phyloP scores from a whole-genome alignment of 92 coral and sea anemone species.

The Porites divaricata region DNA sequence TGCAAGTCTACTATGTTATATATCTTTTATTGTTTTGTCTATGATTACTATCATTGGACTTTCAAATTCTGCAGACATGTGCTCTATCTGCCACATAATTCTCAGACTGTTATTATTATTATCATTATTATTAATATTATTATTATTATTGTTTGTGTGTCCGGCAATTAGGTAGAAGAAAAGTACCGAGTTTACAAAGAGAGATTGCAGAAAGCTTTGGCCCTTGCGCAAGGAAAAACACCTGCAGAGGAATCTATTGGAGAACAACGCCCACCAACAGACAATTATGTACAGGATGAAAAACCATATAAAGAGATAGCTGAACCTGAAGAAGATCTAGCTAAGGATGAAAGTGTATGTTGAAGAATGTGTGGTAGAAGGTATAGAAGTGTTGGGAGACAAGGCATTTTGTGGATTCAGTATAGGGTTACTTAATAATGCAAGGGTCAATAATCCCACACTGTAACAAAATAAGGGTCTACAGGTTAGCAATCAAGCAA shows the following conservation, averaged over 20 bases:
- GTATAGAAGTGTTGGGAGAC: background rate
- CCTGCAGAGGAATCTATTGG: background rate
- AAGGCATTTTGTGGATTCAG: too few species aligned
- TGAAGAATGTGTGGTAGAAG: background rate
- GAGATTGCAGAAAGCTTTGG: slow-evolving; percentile 78
- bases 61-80: too few species aligned
- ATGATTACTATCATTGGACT: too few species aligned
- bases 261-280: slow-evolving; percentile 12
- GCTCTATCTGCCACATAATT: too few species aligned
- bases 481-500: too few species aligned
- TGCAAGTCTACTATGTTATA: background rate
- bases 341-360: background rate
- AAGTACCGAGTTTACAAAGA: slow-evolving; percentile 91
- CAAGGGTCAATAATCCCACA: background rate
- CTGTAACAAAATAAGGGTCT: too few species aligned
- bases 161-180: slow-evolving; percentile 66
- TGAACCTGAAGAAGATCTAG: background rate
- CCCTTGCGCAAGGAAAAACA: slow-evolving; percentile 22
- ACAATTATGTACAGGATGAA: background rate
- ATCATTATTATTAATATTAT: too few species aligned
- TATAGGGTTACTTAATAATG: background rate
- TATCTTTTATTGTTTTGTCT: too few species aligned
- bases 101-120: too few species aligned
- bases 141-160: background rate
- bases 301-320: background rate